Percentiles rank a stretch among this genome's conserved stretches.
Evolutionary conservation across 2,113 vertebrate species (phyloP).

Genomic region (Sinosuthora webbiana): DNA sequence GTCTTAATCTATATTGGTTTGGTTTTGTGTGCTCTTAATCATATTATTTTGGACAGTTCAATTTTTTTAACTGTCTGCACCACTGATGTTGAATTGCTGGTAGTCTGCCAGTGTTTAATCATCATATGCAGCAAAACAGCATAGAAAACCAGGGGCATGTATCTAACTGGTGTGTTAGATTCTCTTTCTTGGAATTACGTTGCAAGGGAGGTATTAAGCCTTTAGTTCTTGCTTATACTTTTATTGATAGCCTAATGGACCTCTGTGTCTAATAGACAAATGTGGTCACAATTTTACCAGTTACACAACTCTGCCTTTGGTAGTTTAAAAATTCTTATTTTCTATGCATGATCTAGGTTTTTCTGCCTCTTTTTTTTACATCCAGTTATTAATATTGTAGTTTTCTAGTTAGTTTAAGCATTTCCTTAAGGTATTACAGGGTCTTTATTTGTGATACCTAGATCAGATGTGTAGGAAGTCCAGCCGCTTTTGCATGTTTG

Average conservation of each 20-base stretch:
- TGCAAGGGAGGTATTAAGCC: not conserved
- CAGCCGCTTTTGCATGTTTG: not conserved
- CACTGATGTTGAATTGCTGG: rapidly evolving
- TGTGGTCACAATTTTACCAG: not conserved
- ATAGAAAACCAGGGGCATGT: rapidly evolving
- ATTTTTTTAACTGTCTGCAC: not conserved
- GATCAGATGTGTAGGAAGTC: not conserved
- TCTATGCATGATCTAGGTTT: not conserved
- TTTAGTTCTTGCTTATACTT: not conserved
- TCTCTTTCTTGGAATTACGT: not conserved
- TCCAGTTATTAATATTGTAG: not conserved
- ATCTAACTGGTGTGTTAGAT: not conserved
- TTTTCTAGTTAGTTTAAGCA: not conserved
- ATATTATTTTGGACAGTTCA: not conserved
- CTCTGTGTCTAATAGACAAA: not conserved
- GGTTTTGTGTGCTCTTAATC: not conserved
- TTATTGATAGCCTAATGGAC: not conserved
- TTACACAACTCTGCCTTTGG: not conserved
- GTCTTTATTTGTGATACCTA: not conserved
- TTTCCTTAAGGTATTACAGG: not conserved
- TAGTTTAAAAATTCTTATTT: not conserved
- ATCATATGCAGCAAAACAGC: not conserved
- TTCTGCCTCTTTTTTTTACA: not conserved
- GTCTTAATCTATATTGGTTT: not conserved
- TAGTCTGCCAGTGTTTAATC: not conserved